A percentile compares a stretch with the other conserved stretches of the same genome.
phyloP scores from a whole-genome alignment of 2,888 invertebrate genomes.

The Ormyrus pomaceus region DNA sequence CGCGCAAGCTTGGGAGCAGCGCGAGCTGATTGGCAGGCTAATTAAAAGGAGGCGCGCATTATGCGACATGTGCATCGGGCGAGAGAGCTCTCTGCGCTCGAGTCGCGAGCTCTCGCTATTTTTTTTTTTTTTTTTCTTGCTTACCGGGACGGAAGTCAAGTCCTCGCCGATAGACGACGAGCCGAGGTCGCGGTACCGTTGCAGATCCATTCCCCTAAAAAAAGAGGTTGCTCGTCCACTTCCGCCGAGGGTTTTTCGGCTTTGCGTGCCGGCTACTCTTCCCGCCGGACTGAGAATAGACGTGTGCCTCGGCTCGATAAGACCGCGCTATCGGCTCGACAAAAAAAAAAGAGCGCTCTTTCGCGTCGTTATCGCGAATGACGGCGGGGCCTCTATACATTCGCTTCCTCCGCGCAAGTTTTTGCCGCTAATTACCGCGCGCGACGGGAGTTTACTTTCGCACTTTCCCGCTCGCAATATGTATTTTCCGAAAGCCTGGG shows the following conservation, averaged over 20 bases:
- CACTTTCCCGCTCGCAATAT: constrained; percentile 22
- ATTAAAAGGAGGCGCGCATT: constrained; percentile 20
- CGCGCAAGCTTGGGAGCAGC: constrained; percentile 3
- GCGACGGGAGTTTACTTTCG: constrained; percentile 36
- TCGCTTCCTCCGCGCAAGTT: not conserved
- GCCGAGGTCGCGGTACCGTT: constrained; percentile 41
- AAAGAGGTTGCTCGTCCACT: not conserved
- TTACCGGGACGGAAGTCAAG: not conserved
- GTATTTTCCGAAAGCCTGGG: constrained; percentile 41
- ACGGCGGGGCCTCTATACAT: not conserved
- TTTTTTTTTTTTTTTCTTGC: not conserved
- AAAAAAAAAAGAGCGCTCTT: no score
- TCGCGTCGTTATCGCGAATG: no score
- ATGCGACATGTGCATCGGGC: not conserved
- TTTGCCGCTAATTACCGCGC: constrained; percentile 3
- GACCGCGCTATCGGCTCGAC: not conserved
- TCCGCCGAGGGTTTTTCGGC: not conserved
- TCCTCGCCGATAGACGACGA: not conserved
- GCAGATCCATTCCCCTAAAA: not conserved
- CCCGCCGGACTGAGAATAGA: no score
- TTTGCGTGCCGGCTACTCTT: not conserved
- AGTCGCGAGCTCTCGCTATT: not conserved
- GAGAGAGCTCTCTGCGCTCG: not conserved
- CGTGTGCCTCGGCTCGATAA: not conserved
- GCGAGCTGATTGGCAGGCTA: constrained; percentile 20